Base-by-base conservation (phyloP, 2,888 invertebrate species). In the Gasteruption jaculator region DNA sequence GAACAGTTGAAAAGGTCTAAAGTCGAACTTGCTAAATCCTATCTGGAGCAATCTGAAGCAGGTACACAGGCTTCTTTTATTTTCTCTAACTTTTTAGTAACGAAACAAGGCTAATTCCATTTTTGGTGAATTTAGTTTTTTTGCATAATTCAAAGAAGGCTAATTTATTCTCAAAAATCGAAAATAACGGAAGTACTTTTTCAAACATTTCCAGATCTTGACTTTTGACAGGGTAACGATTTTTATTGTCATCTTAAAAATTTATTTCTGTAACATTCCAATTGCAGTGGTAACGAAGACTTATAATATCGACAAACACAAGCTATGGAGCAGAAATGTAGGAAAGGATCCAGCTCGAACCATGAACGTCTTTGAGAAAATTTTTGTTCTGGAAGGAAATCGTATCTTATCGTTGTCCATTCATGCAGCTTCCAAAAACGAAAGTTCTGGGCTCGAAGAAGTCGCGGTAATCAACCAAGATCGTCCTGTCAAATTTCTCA, bases 11-110 rank as follows among this genome's bases (percentile, higher is more conserved):
- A 24, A 22, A 46, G 55, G 12, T 43, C 49, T n/a, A 58, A 57
- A 35, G 43, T 50, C n/a, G 49, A 54, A 32, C 53, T 61, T 20
- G 54, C 52, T 7, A 60, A 57, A 36, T 41, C 45, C 15, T 47
- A 46, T 29, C 30, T 43, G 5, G 20, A 42, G 32, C 32, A 25
- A 27, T 21, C 38, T 16, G 19, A 45, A 31, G 16, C 11, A 27
- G 46, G 38, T 3, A 30, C 40, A 18, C 39, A 42, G 12, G 12
- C 12, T 5, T 41, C 22, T 27, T 26, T 14, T 21, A 18, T 31
- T 29, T 22, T 34, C 15, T 11, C 20, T 8, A 18, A 29, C 20
- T 33, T 18, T 20, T 24, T n/a, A 3, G n/a, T n/a, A n/a, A n/a
- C n/a, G n/a, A n/a, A n/a, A n/a, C n/a, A n/a, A n/a, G n/a, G n/a